These are phyloP conservation scores for Magallana angulata DNA, from an alignment of 1,140 invertebrate genomes.

Conservation along the genomic window DNA sequence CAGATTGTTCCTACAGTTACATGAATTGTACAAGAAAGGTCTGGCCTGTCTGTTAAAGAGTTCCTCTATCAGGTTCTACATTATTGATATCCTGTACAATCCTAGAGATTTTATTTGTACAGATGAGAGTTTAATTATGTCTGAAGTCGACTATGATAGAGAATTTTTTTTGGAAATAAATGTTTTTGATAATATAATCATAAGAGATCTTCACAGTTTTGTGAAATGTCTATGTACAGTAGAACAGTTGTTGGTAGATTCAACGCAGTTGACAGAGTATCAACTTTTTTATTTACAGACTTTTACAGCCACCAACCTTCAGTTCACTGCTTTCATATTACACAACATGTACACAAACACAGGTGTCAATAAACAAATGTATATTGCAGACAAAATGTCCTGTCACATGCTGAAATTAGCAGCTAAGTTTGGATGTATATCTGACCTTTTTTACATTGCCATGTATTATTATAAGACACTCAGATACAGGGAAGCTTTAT, in stretches of 20 bases:
- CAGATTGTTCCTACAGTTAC: too few relatives aligned
- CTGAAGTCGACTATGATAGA: too few relatives aligned
- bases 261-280: neutral
- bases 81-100: neutral
- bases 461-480: too few relatives aligned
- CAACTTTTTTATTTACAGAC: neutral
- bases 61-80: neutral
- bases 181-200: too few relatives aligned
- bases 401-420: too few relatives aligned
- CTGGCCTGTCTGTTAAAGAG: neutral
- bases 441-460: too few relatives aligned
- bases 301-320: neutral
- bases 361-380: neutral
- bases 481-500: too few relatives aligned
- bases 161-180: too few relatives aligned
- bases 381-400: neutral
- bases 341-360: neutral
- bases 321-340: neutral
- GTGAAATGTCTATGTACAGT: neutral
- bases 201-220: neutral
- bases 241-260: neutral
- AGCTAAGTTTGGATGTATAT: too few relatives aligned
- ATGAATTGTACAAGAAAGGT: too few relatives aligned
- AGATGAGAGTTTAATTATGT: too few relatives aligned
- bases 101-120: neutral